Evolutionary conservation across 2,113 vertebrate genomes (phyloP).

Genomic region (Dasyornis broadbenti): DNA sequence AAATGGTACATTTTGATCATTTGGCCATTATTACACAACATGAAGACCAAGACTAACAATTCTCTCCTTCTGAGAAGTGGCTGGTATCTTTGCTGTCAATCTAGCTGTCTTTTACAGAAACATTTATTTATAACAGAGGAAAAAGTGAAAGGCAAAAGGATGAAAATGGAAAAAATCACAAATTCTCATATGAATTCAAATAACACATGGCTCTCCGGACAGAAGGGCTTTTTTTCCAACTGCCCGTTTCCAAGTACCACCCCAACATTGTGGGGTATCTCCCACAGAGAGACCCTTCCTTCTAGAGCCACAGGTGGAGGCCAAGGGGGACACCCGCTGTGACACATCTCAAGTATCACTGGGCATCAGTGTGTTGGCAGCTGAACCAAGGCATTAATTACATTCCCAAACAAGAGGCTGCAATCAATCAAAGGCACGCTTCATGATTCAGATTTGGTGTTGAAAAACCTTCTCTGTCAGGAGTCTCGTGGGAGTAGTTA

Average conservation of each 20-base stretch:
- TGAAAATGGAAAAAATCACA: background rate
- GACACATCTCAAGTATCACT: background rate
- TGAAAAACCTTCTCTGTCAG: background rate
- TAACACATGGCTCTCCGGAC: background rate
- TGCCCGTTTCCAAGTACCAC: background rate
- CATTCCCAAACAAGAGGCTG: background rate
- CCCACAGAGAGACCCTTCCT: background rate
- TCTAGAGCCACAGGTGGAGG: background rate
- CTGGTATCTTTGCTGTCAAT: background rate
- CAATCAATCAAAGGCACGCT: background rate
- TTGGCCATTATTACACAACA: background rate
- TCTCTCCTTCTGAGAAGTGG: background rate
- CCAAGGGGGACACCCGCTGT: background rate
- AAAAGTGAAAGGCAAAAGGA: background rate
- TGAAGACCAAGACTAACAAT: background rate
- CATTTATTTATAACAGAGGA: background rate
- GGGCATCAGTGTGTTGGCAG: background rate
- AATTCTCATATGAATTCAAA: background rate
- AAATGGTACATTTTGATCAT: background rate
- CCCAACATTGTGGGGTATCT: background rate
- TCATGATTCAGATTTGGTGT: background rate
- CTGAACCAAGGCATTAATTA: background rate
- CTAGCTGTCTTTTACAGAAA: background rate
- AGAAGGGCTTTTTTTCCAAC: background rate
- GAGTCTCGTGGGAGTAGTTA: background rate